Evolutionary conservation across 2,797 vertebrate genomes (phyloP).

Genomic region (Liparis tanakae): DNA sequence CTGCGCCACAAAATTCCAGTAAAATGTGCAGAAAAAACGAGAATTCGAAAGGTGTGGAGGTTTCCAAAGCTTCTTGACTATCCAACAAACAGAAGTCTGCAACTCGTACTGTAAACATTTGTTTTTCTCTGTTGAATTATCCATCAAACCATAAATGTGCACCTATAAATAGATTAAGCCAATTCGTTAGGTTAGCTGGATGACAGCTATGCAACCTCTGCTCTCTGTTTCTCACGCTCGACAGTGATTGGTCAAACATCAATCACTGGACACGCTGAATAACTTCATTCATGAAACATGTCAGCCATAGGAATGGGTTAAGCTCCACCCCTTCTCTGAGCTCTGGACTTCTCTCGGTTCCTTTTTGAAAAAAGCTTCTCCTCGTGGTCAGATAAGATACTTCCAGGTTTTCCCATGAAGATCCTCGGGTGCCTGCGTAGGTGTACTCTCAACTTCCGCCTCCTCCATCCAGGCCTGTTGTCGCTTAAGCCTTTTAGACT

Average conservation of each 20-base stretch:
- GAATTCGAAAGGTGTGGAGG: background rate
- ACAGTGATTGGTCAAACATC: background rate
- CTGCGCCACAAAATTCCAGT: too few species aligned
- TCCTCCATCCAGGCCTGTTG: constrained; percentile 62
- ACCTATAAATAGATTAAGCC: background rate
- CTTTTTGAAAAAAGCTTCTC: background rate
- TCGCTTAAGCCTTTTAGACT: constrained; percentile 56
- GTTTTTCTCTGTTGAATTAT: background rate
- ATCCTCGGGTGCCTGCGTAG: constrained; percentile 13
- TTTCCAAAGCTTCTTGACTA: background rate
- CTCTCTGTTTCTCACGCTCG: background rate
- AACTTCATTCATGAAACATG: constrained; percentile 12
- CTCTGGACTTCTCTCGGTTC: background rate
- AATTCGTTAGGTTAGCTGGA: background rate
- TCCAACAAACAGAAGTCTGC: background rate
- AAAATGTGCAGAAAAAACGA: background rate
- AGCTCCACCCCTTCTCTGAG: background rate
- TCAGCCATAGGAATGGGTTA: background rate
- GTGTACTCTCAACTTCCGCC: constrained; percentile 38
- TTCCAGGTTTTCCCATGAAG: constrained; percentile 4
- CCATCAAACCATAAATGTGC: constrained; percentile 5
- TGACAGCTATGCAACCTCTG: background rate
- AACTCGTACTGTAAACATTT: background rate
- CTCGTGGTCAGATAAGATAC: background rate
- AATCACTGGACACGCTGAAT: background rate